Evolutionary conservation across 2,797 vertebrate genomes (phyloP), one percentile per base, ranked within the genome.

Genomic region (Spizella passerina): DNA sequence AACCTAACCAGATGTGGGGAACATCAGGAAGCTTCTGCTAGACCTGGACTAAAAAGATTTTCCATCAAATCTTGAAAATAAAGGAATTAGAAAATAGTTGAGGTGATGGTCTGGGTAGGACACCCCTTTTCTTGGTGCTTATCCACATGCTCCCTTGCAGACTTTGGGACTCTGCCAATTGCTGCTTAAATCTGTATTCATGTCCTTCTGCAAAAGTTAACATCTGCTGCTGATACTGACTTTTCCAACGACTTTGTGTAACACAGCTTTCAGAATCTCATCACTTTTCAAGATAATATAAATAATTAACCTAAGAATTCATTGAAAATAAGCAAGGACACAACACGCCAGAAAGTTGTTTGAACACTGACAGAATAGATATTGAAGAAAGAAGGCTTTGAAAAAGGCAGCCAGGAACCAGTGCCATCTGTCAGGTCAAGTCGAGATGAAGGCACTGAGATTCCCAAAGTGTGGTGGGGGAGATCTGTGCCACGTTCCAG

Each of bases 231-330:
- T 94, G 90, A 93, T 76, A 55, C 43, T 15, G 86, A 83, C 61
- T 92, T 96, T 96, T 87, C 52, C 83, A 72, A 16, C 30, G 81
- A 93, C 94, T 96, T 95, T 94, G 64, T 64, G 66, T 36, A 83
- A 47, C 46, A 71, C 57, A 91, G 68, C 56, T 88, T 95, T 92
- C 65, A 78, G 81, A 91, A 82, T 72, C 78, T 83, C 89, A 86
- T 82, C 61, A 56, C 65, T 90, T 89, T 95, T 91, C 88, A 86
- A 90, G 92, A 86, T 82, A 73, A 63, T 84, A 87, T 93, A 83
- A 95, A 86, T 93, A 97, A 89, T 73, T 90, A 94, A 95, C 86
- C 53, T 47, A 65, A 86, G 65, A 86, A 88, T 80, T 90, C 46
- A 65, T 9, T 65, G 78, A 52, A 93, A 90, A 70, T 39, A 78